Evolutionary conservation across 2,113 vertebrate genomes (phyloP), one percentile per base, ranked within the genome.

Genomic region (Ageneiosus marmoratus): DNA sequence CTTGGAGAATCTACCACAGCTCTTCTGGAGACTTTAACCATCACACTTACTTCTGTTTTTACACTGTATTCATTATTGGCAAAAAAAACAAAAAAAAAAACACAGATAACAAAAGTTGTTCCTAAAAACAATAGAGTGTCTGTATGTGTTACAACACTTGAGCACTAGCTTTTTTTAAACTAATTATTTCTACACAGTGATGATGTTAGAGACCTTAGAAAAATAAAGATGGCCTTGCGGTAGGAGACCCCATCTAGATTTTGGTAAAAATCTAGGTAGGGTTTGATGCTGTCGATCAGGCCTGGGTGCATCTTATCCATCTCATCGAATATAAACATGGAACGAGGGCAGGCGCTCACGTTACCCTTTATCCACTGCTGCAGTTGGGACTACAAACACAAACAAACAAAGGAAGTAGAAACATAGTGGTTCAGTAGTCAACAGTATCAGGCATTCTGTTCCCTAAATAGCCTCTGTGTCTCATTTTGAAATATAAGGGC

Each of bases 291-390:
- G 55, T 99, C 97, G 0, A 99, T 97, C 86, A 99, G 81, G 9
- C 96, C 96, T 0, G 97, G 95, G 37, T 96, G 95, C 95, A 99
- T 92, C 84, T 98, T 97, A 80, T 98, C 98, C 97, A 99, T 97
- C 91, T 98, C 97, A 0, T 98, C 97, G 74, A 99, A 99, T 85
- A 99, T 95, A 92, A 99, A 99, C 87, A 98, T 87, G 0, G 97
- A 98, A 34, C 86, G 93, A 0, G 93, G 88, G 13, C 98, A 99
- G 1, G 89, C 92, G 1, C 90, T 94, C 82, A 99, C 95, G 0
- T 98, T 98, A 12, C 97, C 96, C 83, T 88, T 96, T 76, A 99
- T 95, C 97, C 97, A 98, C 74, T 91, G 91, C 91, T 95, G 97
- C 50, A 99, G 82, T 80, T 98, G 94, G 22, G 95, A 90, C 97